Evolutionary conservation across 1,140 invertebrate genomes (phyloP).

Genomic region (Samia ricini): DNA sequence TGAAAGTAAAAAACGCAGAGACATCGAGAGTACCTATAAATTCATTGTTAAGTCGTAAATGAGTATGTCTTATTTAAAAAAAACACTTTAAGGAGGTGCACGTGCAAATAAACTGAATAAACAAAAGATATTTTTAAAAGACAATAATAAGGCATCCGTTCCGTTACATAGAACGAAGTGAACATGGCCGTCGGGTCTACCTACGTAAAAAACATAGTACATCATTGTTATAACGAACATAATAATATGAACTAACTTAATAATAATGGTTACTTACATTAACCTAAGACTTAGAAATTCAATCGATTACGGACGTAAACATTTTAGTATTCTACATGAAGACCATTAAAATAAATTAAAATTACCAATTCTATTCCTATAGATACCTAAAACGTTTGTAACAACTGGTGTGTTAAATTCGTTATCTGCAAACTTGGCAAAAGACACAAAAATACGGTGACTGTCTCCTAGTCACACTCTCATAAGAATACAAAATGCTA

Average conservation of each 20-base stretch:
- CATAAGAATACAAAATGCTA: no score
- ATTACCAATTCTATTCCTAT: no score
- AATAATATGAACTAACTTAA: neutral
- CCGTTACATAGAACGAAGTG: constrained; percentile 37
- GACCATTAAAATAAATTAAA: no score
- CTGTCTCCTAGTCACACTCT: no score
- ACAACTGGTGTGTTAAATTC: no score
- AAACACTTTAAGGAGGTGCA: neutral
- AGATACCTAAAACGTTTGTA: no score
- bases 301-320: no score
- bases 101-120: constrained; percentile 1
- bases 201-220: constrained; percentile 11
- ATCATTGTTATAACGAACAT: neutral
- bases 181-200: constrained; percentile 36
- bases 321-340: no score
- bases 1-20: no score
- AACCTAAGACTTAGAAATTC: neutral
- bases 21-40: no score
- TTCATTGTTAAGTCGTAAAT: neutral
- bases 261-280: neutral
- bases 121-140: constrained; percentile 31
- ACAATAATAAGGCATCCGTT: constrained; percentile 41
- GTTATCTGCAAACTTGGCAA: no score
- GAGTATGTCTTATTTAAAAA: neutral
- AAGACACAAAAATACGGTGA: no score